Evolutionary conservation across 2,888 invertebrate genomes (phyloP).

Genomic region (Achlya flavicornis): DNA sequence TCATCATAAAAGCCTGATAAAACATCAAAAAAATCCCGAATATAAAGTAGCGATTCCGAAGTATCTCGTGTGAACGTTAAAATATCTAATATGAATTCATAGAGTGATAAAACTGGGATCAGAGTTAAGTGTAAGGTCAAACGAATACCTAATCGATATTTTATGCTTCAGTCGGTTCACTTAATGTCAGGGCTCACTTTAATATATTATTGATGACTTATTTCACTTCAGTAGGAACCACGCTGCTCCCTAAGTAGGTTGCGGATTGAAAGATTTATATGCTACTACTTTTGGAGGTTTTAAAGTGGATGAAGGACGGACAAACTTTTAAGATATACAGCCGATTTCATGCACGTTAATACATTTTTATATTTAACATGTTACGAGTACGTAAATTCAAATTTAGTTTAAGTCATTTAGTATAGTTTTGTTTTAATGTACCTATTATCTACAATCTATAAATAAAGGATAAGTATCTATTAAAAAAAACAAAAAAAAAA

Average conservation of each 20-base stretch:
- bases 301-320: not conserved
- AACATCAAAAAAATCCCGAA: no score
- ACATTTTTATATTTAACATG: no score
- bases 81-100: slow-evolving; percentile 52
- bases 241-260: not conserved
- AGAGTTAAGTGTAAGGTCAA: slow-evolving; percentile 29
- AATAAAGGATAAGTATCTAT: no score
- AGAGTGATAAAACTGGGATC: slow-evolving; percentile 53
- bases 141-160: slow-evolving; percentile 54
- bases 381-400: no score
- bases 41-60: no score
- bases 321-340: not conserved
- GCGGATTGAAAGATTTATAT: not conserved
- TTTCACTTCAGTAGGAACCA: slow-evolving; percentile 14
- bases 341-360: no score
- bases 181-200: slow-evolving; percentile 16
- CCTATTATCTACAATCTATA: no score
- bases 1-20: no score
- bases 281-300: not conserved
- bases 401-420: no score
- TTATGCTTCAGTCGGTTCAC: slow-evolving; percentile 34
- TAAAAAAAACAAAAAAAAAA: no score
- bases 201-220: slow-evolving; percentile 22
- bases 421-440: no score
- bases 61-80: not conserved